Percentiles rank a stretch among this genome's conserved stretches.
Evolutionary conservation across 1,140 invertebrate species (phyloP).

Genomic region (Cyphomyrmex costatus): DNA sequence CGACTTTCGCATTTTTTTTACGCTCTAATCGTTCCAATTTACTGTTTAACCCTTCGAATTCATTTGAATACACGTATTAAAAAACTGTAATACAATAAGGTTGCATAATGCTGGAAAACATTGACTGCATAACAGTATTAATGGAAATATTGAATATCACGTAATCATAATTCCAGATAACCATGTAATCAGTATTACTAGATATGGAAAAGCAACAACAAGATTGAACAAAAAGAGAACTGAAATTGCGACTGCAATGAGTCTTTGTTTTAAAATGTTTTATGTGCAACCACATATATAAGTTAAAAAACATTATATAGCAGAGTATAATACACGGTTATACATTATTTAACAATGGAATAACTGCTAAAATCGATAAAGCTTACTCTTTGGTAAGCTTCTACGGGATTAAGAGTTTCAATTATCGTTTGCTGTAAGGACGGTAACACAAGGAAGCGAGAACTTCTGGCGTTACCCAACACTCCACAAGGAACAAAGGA

Average conservation of each 20-base stretch:
- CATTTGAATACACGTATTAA: not conserved
- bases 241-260: not conserved
- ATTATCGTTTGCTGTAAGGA: slow-evolving; percentile 4
- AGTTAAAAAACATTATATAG: not conserved
- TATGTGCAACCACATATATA: not conserved
- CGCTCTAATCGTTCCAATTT: not conserved
- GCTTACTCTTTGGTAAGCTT: not conserved
- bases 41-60: slow-evolving; percentile 19
- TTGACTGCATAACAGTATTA: not conserved
- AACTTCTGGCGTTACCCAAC: slow-evolving; percentile 13
- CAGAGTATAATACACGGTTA: not conserved
- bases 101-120: not conserved
- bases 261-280: not conserved
- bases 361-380: slow-evolving; percentile 1
- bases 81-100: not conserved
- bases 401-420: not conserved
- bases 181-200: not conserved
- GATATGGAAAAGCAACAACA: not conserved
- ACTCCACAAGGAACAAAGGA: slow-evolving; percentile 16
- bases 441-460: not conserved
- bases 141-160: not conserved
- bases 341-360: not conserved
- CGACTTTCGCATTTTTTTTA: not conserved
- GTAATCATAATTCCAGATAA: not conserved
- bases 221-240: not conserved